A percentile compares a stretch with the other conserved stretches of the same genome.
Conservation (phyloP, 1,140 invertebrate genomes). For the Penaeus indicus region DNA sequence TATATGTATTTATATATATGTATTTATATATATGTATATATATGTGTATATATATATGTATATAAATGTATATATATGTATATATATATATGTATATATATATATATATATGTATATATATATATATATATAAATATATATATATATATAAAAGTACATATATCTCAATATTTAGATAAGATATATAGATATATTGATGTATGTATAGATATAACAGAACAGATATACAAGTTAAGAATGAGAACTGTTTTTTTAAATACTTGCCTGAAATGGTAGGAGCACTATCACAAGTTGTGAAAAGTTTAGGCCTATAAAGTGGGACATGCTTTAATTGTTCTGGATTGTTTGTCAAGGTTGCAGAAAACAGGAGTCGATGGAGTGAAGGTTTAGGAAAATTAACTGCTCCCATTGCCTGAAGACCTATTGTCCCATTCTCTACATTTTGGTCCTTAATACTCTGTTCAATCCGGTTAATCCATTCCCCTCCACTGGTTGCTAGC, state of each 20-base stretch:
- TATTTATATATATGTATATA: too few relatives aligned
- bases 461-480: constrained; percentile 85
- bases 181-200: too few relatives aligned
- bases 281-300: constrained; percentile 76
- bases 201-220: too few relatives aligned
- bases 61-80: too few relatives aligned
- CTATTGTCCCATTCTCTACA: not conserved
- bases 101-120: too few relatives aligned
- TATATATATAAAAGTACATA: too few relatives aligned
- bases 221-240: too few relatives aligned
- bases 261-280: not conserved
- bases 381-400: constrained; percentile 70
- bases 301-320: constrained; percentile 89
- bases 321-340: constrained; percentile 92
- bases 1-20: too few relatives aligned
- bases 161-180: too few relatives aligned
- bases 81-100: too few relatives aligned
- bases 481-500: constrained; percentile 89
- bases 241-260: not conserved
- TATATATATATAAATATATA: too few relatives aligned
- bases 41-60: too few relatives aligned
- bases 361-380: constrained; percentile 94
- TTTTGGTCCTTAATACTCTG: constrained; percentile 44
- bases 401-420: not conserved
- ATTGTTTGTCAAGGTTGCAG: constrained; percentile 95